These are phyloP conservation scores for Prionace glauca DNA, from an alignment of 2,797 vertebrate genomes.

Conservation along the genomic window DNA sequence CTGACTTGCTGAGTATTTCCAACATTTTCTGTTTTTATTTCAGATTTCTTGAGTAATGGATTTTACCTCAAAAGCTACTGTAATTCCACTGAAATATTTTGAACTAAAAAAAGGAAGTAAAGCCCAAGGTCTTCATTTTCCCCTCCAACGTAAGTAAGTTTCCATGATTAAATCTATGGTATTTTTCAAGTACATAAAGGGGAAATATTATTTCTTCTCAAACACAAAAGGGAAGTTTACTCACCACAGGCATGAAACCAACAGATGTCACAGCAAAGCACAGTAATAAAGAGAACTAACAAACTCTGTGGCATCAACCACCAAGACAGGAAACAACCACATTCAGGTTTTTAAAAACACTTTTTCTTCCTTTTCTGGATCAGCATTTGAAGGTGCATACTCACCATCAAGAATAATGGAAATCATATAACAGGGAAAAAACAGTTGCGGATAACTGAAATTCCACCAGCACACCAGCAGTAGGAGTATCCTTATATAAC, in stretches of 20 bases:
- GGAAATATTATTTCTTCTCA: background rate
- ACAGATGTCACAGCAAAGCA: background rate
- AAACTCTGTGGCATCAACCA: background rate
- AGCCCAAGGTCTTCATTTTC: too few relatives aligned
- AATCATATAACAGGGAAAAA: conserved; percentile 48
- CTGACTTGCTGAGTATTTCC: background rate
- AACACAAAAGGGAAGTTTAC: background rate
- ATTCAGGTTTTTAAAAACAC: background rate
- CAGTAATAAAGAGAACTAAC: background rate
- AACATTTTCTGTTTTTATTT: background rate
- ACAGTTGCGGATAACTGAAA: conserved; percentile 46
- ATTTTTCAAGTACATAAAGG: background rate
- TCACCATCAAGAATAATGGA: conserved; percentile 55
- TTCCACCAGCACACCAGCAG: conserved; percentile 49
- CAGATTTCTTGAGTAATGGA: background rate
- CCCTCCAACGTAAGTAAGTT: background rate
- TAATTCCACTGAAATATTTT: background rate
- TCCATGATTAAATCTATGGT: background rate
- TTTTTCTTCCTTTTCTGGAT: background rate
- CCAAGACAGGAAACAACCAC: background rate
- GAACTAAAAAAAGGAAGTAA: background rate
- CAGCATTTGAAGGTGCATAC: background rate
- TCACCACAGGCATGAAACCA: background rate
- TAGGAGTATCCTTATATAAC: conserved; percentile 53
- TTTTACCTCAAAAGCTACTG: background rate